Evolutionary conservation across 1,140 invertebrate genomes (phyloP).

Genomic region (Caenorhabditis brenneri): DNA sequence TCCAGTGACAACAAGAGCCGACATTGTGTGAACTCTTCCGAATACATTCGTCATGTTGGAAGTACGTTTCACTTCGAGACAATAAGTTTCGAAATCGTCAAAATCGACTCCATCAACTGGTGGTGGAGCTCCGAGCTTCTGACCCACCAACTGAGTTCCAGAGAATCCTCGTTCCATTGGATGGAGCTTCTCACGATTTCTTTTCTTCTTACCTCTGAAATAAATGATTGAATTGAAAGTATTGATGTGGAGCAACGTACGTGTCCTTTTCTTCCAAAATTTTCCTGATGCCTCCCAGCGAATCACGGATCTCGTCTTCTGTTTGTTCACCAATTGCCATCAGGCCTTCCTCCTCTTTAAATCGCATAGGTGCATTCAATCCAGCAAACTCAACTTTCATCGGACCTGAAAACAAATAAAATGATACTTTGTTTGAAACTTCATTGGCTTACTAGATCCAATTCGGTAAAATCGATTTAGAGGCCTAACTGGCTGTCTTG

Average conservation of each 20-base stretch:
- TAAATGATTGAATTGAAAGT: background rate
- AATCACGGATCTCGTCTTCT: constrained; percentile 70
- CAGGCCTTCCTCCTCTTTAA: background rate
- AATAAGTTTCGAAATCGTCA: constrained; percentile 72
- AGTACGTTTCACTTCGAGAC: constrained; percentile 72
- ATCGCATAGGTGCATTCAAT: constrained; percentile 78
- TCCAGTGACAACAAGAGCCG: constrained; percentile 72
- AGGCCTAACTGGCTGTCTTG: constrained; percentile 80
- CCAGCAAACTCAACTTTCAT: constrained; percentile 89
- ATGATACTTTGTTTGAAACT: constrained; percentile 39
- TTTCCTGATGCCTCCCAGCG: background rate
- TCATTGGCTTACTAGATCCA: constrained; percentile 74
- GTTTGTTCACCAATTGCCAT: constrained; percentile 11
- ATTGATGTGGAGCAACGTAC: background rate
- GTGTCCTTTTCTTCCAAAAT: constrained; percentile 14
- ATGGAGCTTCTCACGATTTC: constrained; percentile 63
- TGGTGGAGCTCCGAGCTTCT: constrained; percentile 72
- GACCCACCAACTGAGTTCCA: constrained; percentile 71
- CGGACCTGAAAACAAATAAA: constrained; percentile 74
- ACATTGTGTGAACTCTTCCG: constrained; percentile 71
- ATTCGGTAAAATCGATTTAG: constrained; percentile 88
- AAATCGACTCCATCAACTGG: constrained; percentile 72
- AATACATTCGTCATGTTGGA: constrained; percentile 72
- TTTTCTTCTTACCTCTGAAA: constrained; percentile 60
- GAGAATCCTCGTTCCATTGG: constrained; percentile 72